These are phyloP conservation scores for Leptinotarsa haldemani DNA, from an alignment of 2,888 invertebrate genomes.

Conservation along the genomic window DNA sequence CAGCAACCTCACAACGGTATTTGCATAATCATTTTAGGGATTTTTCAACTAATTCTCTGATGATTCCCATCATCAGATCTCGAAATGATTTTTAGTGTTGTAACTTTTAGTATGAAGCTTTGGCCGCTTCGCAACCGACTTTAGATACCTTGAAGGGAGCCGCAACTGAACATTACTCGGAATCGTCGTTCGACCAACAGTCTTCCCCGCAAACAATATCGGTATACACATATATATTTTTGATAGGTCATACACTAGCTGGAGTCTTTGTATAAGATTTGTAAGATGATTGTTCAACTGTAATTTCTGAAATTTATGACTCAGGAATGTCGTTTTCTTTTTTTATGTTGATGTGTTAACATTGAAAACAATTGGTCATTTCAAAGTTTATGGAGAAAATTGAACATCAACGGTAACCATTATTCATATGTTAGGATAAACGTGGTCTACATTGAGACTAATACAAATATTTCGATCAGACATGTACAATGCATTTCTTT, in stretches of 20 bases:
- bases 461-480: too few relatives aligned
- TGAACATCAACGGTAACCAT: too few relatives aligned
- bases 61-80: neutral
- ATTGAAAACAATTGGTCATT: too few relatives aligned
- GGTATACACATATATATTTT: conserved; percentile 60
- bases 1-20: neutral
- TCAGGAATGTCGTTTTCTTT: too few relatives aligned
- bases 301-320: too few relatives aligned
- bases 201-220: conserved; percentile 62
- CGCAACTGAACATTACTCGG: conserved; percentile 59
- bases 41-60: neutral
- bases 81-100: conserved; percentile 23
- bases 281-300: neutral
- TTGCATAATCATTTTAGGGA: neutral
- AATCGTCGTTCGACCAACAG: conserved; percentile 65
- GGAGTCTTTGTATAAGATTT: conserved; percentile 1
- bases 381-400: too few relatives aligned
- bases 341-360: too few relatives aligned
- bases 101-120: conserved; percentile 62
- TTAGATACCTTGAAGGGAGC: conserved; percentile 56
- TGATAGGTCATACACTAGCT: conserved; percentile 6
- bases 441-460: too few relatives aligned
- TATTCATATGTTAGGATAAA: too few relatives aligned
- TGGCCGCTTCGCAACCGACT: conserved; percentile 58
- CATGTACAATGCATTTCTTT: too few relatives aligned